A percentile compares a stretch with the other conserved stretches of the same genome.
Conservation (phyloP, 2,888 invertebrate species). For the Hyalella azteca region DNA sequence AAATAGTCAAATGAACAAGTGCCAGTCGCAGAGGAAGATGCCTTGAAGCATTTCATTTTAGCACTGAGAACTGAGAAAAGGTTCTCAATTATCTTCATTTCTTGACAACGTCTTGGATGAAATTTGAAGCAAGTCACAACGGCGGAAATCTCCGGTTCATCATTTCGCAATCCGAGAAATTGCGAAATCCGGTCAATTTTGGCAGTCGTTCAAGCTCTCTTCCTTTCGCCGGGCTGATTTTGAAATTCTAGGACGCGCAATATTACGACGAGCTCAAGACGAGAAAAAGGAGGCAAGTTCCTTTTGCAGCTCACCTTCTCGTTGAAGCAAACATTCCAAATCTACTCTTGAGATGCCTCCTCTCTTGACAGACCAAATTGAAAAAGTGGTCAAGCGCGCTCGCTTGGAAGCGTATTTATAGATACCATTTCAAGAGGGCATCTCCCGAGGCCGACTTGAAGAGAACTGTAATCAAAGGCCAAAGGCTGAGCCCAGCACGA, state of each 20-base stretch:
- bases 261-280: neutral
- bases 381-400: constrained; percentile 36
- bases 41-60: neutral
- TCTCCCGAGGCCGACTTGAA: constrained; percentile 29
- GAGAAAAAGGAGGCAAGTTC: neutral
- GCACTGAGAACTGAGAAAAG: neutral
- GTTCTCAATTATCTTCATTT: neutral
- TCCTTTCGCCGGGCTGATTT: neutral
- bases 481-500: constrained; percentile 9
- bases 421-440: constrained; percentile 35
- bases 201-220: neutral
- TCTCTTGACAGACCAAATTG: constrained; percentile 37
- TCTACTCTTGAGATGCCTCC: constrained; percentile 35
- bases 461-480: constrained; percentile 32
- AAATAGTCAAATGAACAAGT: too few species aligned
- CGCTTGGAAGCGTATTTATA: constrained; percentile 30
- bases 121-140: neutral
- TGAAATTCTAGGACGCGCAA: neutral
- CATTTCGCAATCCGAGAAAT: constrained; percentile 23
- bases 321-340: constrained; percentile 34
- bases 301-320: constrained; percentile 29
- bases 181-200: constrained; percentile 23
- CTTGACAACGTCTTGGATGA: neutral
- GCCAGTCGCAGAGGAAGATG: neutral
- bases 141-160: neutral